A percentile compares a stretch with the other conserved stretches of the same genome.
Evolutionary conservation across 1,140 invertebrate species (phyloP).

Genomic region (Megalopta genalis): DNA sequence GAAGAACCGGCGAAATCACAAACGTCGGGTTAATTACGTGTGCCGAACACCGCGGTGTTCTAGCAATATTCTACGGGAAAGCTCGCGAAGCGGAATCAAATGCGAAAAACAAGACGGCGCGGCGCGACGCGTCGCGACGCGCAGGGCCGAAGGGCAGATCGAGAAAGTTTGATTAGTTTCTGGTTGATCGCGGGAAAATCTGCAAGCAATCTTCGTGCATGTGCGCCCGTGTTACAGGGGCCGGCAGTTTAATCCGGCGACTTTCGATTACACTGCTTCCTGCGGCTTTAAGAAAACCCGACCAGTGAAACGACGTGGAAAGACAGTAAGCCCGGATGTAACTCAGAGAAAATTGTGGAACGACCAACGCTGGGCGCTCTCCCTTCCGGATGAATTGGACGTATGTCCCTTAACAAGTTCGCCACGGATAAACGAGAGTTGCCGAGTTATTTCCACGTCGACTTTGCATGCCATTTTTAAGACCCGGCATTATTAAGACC

Average conservation of each 20-base stretch:
- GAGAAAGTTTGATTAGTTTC: slow-evolving; percentile 54
- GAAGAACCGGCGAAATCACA: neutral
- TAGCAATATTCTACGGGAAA: neutral
- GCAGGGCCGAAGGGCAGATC: neutral
- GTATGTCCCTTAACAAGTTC: neutral
- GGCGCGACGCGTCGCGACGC: neutral
- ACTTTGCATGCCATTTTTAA: neutral
- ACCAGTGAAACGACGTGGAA: slow-evolving; percentile 3
- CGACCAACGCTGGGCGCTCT: neutral
- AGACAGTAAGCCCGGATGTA: slow-evolving; percentile 8
- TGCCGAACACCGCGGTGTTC: too few species aligned
- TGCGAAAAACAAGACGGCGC: neutral
- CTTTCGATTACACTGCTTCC: slow-evolving; percentile 13
- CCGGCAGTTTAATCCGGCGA: neutral
- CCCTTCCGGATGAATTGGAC: neutral
- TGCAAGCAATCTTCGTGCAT: slow-evolving; percentile 26
- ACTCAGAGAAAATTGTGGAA: slow-evolving; percentile 6
- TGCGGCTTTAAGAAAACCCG: slow-evolving; percentile 7
- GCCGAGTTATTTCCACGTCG: neutral
- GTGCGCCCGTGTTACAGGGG: neutral
- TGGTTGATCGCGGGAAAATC: slow-evolving; percentile 20
- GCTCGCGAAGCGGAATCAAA: neutral
- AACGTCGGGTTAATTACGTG: neutral
- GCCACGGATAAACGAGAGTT: neutral
- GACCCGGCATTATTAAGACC: too few species aligned